Base-by-base conservation (phyloP, 1,140 invertebrate species). In the Aricia agestis region DNA sequence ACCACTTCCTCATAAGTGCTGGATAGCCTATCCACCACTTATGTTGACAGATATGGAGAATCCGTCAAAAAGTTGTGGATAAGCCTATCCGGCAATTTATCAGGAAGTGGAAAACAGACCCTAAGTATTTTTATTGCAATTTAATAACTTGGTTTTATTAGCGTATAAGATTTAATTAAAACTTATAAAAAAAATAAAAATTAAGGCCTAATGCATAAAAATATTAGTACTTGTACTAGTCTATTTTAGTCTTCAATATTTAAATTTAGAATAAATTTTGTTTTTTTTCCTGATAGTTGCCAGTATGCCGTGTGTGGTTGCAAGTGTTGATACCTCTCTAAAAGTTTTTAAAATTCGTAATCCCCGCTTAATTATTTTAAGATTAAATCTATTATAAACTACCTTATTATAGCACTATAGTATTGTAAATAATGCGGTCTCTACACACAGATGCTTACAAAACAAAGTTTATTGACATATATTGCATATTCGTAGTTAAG, bases 401-500 rank as follows among this genome's bases (percentile, higher is more conserved):
- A 63, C 58, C 58, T 69, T 69, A 83, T 80, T 76, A 83, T 84
- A 87, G 82, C 77, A 82, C 76, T 79, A 74, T 79, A 78, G 75
- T 81, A 81, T 69, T 89, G 86, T 90, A 89, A 83, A 89, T 90
- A 79, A 85, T 77, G 79, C 82, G 78, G 74, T 82, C 81, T 80
- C 72, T 82, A 84, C 78, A 82, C 71, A 78, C 85, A 85, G 81
- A 90, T 80, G 86, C 88, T 90, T 88, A 84, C 76, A 84, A 63
- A 63, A 69, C 32, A 83, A 82, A 77, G 80, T 87, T 83, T 89
- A 85, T 84, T 81, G 76, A 87, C 82, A 88, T 87, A 86, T 87
- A 90, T 86, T 84, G 78, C 85, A 84, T 88, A 87, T 84, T 81
- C 79, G 83, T 91, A 89, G 86, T 81, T 81, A 87, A 91, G 82